Evolutionary conservation across 2,888 invertebrate genomes (phyloP).

Genomic region (Ennomos erosarius): DNA sequence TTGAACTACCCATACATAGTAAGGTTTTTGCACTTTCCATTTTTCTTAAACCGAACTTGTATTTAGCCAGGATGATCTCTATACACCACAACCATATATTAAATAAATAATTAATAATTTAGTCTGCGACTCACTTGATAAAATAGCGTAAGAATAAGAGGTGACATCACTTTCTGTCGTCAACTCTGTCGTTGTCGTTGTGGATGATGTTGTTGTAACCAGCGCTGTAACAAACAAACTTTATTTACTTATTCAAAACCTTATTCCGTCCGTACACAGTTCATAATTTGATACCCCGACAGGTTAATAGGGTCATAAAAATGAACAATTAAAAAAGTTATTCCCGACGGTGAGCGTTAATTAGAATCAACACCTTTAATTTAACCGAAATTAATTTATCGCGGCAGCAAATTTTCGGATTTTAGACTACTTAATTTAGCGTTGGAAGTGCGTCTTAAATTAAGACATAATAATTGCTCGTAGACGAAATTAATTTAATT

Average conservation of each 20-base stretch:
- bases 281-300: conserved; percentile 1
- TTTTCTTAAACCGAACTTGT: too few species aligned
- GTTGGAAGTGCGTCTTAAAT: too few species aligned
- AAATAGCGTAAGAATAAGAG: conserved; percentile 19
- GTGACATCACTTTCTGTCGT: conserved; percentile 36
- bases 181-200: conserved; percentile 42
- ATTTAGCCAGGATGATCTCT: too few species aligned
- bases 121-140: conserved; percentile 36
- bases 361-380: conserved; percentile 50
- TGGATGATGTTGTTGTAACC: conserved; percentile 52
- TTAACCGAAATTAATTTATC: conserved; percentile 50
- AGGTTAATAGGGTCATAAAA: conserved; percentile 22
- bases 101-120: not conserved
- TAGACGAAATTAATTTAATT: too few species aligned
- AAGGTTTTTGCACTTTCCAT: too few species aligned
- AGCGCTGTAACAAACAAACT: conserved; percentile 51
- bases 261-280: conserved; percentile 9
- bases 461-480: not conserved
- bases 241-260: not conserved
- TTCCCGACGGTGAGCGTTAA: conserved; percentile 39
- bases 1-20: too few species aligned
- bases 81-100: too few species aligned
- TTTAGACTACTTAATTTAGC: conserved; percentile 1
- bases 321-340: conserved; percentile 44
- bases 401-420: conserved; percentile 31